Conservation (phyloP, 64 coral and sea anemone species). For the Astreopora myriophthalma region DNA sequence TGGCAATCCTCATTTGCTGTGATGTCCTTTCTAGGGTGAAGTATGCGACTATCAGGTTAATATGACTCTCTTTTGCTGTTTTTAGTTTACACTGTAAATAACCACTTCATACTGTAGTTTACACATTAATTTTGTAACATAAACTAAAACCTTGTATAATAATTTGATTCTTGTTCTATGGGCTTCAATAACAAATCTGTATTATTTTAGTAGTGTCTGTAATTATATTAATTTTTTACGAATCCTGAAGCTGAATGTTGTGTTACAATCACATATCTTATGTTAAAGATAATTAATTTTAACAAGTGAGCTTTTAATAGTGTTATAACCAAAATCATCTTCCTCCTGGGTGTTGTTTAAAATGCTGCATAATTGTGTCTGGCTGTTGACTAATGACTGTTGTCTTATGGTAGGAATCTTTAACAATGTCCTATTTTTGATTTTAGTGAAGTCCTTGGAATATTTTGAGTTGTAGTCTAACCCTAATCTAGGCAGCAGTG, state of each 20-base stretch:
- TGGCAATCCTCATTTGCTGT: constrained; percentile 45
- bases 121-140: not conserved
- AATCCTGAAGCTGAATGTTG: not conserved
- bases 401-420: no score
- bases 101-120: not conserved
- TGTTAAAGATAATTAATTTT: no score
- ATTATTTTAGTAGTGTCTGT: not conserved
- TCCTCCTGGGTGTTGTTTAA: not conserved
- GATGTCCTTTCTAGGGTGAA: constrained; percentile 72
- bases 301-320: not conserved
- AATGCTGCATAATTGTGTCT: not conserved
- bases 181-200: not conserved
- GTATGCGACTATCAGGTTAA: constrained; percentile 96
- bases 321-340: not conserved
- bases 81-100: constrained; percentile 4
- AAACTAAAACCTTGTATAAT: not conserved
- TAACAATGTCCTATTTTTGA: no score
- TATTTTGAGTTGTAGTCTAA: no score
- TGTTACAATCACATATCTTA: not conserved
- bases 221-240: not conserved
- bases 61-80: constrained; percentile 62
- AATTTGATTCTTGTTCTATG: not conserved
- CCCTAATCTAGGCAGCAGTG: no score
- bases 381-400: not conserved
- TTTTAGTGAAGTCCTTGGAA: no score